Conservation (phyloP, 2,797 vertebrate genomes). For the Catamblyrhynchus diadema region DNA sequence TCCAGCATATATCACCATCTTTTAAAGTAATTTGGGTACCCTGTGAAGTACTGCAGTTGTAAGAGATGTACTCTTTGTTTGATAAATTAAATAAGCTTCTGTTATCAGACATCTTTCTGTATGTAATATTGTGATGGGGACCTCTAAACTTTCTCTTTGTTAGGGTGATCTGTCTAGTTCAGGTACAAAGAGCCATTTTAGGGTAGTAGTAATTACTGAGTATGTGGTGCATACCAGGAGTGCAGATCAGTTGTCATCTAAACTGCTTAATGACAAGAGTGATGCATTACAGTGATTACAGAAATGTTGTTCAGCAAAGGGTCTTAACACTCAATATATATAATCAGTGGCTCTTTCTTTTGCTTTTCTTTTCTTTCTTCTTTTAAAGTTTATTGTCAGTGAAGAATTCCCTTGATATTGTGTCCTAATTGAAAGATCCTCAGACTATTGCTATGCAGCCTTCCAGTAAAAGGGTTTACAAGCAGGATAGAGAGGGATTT, state of each 20-base stretch:
- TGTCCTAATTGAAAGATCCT: background rate
- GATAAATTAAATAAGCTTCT: background rate
- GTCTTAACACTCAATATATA: background rate
- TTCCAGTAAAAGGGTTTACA: background rate
- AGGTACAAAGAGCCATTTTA: background rate
- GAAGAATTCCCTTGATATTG: background rate
- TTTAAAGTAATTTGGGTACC: background rate
- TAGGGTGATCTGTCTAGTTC: background rate
- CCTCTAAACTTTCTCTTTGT: slow-evolving; percentile 5
- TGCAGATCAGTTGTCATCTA: background rate
- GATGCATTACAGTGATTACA: background rate
- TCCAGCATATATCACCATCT: background rate
- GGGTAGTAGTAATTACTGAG: background rate
- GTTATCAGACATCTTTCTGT: background rate
- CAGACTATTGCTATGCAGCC: background rate
- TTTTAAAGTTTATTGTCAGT: background rate
- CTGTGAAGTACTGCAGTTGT: background rate
- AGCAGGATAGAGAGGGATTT: background rate
- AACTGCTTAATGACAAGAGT: background rate
- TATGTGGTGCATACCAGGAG: background rate
- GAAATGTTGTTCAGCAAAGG: background rate
- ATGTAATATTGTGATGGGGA: background rate
- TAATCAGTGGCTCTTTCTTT: background rate
- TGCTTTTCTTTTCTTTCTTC: background rate
- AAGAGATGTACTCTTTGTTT: background rate